Percentiles rank a stretch among this genome's conserved stretches.
Conservation (phyloP, 2,888 invertebrate species). For the Gisinianus flammeolus region DNA sequence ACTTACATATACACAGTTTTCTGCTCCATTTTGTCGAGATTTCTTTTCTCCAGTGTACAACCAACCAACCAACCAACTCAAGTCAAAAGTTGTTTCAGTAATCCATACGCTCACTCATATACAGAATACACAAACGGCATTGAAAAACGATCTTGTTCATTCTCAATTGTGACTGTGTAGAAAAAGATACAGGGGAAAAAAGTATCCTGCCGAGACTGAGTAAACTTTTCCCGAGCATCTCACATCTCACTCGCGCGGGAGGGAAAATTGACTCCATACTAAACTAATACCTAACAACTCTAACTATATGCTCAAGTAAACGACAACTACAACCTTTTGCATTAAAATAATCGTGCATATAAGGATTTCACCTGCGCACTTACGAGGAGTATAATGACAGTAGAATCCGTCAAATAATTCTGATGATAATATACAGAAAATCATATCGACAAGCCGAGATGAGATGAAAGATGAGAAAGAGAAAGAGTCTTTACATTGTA, state of each 20-base stretch:
- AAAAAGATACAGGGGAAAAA: neutral
- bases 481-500: too few relatives aligned
- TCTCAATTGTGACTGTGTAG: neutral
- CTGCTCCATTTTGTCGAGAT: neutral
- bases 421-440: too few relatives aligned
- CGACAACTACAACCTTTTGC: neutral
- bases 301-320: too few relatives aligned
- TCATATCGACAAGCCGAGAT: too few relatives aligned
- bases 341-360: neutral
- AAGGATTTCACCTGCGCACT: too few relatives aligned
- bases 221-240: too few relatives aligned
- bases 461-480: neutral
- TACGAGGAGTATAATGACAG: too few relatives aligned
- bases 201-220: neutral
- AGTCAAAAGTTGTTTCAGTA: constrained; percentile 19
- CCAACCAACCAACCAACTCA: neutral
- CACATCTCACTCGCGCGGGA: too few relatives aligned
- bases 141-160: neutral
- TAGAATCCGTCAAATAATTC: too few relatives aligned
- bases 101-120: neutral
- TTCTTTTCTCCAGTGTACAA: neutral
- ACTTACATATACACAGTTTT: neutral
- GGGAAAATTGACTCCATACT: neutral
- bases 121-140: neutral
- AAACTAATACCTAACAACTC: too few relatives aligned